Evolutionary conservation across 2,797 vertebrate genomes (phyloP), one percentile per base, ranked within the genome.

Genomic region (Neosilurus hyrtlii): DNA sequence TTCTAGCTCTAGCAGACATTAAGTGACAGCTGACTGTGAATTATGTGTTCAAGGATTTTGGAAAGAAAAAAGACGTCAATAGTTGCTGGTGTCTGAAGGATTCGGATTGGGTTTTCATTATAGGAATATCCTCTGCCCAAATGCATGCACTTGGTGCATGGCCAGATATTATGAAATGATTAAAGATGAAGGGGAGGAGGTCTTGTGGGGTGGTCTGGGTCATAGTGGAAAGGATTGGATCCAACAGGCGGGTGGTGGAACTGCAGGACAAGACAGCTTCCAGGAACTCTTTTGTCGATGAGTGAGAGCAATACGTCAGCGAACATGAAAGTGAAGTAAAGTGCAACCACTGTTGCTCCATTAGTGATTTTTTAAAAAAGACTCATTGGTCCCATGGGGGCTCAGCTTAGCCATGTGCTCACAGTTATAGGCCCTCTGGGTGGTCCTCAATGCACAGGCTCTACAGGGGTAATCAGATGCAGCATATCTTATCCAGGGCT

Each of bases 401-500:
- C 61, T 1, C 61, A 63, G n/a, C n/a, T 63, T 24, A 63, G 61
- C n/a, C n/a, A 63, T 63, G 10, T 63, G 61, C n/a, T 63, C 4
- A 22, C 59, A 61, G 20, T 9, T 61, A 61, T n/a, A 9, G 15
- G 22, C 59, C 20, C 59, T n/a, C 59, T 61, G 59, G 59, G 59
- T 61, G 59, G 61, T 63, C n/a, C n/a, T 63, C n/a, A 26, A 11
- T 63, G n/a, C 61, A 63, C 61, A 63, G n/a, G 61, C n/a, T 24
- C n/a, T 63, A 24, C 11, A 5, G n/a, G n/a, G 10, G n/a, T 63
- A 63, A 63, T 63, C n/a, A 24, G n/a, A 63, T 63, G n/a, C n/a
- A 62, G n/a, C 61, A 62, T 62, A 62, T 24, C 61, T 63, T 24
- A 63, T 63, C n/a, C 61, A 63, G n/a, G 61, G 61, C n/a, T 63